Conservation (phyloP, 2,888 invertebrate species). For the Apamea monoglypha region DNA sequence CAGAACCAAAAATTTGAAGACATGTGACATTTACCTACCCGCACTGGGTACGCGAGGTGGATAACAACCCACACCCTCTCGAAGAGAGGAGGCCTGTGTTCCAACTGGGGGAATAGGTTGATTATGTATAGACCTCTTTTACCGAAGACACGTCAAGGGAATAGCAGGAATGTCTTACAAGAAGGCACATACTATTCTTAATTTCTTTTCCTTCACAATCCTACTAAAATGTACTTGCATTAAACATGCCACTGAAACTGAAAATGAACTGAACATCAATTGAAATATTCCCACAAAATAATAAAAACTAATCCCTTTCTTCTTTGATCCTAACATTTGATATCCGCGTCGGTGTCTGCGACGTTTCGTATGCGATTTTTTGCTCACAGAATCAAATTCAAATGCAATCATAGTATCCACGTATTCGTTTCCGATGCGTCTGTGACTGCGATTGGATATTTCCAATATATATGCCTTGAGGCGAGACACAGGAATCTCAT, state of each 20-base stretch:
- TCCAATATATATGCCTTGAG: conserved; percentile 79
- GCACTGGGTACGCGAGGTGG: too few relatives aligned
- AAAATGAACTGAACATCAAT: background rate
- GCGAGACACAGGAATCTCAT: conserved; percentile 75
- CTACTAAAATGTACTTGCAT: background rate
- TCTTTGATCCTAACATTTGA: conserved; percentile 23
- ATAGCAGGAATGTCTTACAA: background rate
- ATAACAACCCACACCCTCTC: too few relatives aligned
- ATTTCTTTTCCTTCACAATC: background rate
- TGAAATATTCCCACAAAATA: background rate
- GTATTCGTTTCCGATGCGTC: conserved; percentile 73
- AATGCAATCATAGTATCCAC: conserved; percentile 77
- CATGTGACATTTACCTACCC: too few relatives aligned
- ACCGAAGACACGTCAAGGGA: background rate
- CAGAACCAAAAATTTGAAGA: too few relatives aligned
- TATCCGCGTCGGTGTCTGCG: background rate
- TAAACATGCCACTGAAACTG: background rate
- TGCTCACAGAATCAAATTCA: conserved; percentile 72
- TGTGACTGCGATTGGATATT: conserved; percentile 77
- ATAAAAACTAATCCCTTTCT: background rate
- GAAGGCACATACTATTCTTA: background rate
- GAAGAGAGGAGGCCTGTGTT: background rate
- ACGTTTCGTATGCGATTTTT: conserved; percentile 32
- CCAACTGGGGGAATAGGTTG: too few relatives aligned
- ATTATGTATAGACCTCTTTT: background rate